Percentiles rank a stretch among this genome's conserved stretches.
These are phyloP conservation scores for Morinoia aosen DNA, from an alignment of 2,888 invertebrate genomes.

Conservation along the genomic window DNA sequence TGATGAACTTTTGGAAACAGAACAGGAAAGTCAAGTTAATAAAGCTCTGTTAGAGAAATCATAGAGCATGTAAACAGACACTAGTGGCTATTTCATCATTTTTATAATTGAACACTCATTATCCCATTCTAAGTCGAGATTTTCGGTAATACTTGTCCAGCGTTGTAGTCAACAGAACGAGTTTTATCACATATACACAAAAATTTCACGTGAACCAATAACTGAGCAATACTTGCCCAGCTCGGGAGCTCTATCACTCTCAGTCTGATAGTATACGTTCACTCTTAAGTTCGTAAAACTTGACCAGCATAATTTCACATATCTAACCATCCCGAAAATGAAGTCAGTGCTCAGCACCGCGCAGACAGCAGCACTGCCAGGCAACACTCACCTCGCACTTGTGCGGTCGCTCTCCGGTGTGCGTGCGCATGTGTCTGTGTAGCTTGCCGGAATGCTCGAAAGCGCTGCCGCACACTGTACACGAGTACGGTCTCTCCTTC, in stretches of 20 bases:
- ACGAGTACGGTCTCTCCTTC: conserved; percentile 91
- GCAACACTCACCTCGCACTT: conserved; percentile 79
- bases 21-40: too few species aligned
- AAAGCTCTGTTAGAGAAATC: neutral
- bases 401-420: conserved; percentile 91
- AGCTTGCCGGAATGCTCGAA: conserved; percentile 93
- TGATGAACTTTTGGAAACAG: too few species aligned
- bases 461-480: conserved; percentile 88
- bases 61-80: neutral
- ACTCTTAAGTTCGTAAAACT: too few species aligned
- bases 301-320: too few species aligned
- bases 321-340: neutral
- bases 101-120: too few species aligned
- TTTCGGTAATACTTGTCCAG: too few species aligned
- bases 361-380: neutral
- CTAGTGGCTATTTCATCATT: neutral
- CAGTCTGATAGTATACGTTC: neutral
- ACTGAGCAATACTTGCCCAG: neutral
- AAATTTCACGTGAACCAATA: neutral
- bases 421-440: conserved; percentile 91
- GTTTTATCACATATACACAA: neutral
- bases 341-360: neutral
- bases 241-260: neutral
- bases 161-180: neutral
- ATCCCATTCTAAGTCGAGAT: too few species aligned